Evolutionary conservation across 2,113 vertebrate species (phyloP).

Genomic region (Mobula hypostoma): DNA sequence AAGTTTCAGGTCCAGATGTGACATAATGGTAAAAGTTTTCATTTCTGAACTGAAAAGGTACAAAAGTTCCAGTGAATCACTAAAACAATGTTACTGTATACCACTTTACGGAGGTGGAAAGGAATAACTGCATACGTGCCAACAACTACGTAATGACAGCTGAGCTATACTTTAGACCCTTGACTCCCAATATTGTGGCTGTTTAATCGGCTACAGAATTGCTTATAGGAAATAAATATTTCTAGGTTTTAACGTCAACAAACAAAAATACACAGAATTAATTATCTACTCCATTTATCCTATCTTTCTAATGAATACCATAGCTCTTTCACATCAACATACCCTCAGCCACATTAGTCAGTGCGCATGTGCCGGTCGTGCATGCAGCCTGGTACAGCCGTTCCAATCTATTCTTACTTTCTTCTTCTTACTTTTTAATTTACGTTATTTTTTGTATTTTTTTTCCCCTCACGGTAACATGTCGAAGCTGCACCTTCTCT

Average conservation of each 20-base stretch:
- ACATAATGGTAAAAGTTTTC: neutral
- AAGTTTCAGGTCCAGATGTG: too few relatives aligned
- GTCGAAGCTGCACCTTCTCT: too few relatives aligned
- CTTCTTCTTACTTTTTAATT: too few relatives aligned
- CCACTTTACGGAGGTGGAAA: neutral
- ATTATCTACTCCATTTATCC: neutral
- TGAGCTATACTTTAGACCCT: neutral
- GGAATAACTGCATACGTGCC: neutral
- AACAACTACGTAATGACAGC: neutral
- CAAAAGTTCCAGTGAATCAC: neutral
- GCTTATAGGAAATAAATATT: neutral
- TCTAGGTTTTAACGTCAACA: neutral
- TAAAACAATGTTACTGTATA: neutral
- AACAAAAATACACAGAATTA: conserved; percentile 36
- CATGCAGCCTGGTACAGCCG: too few relatives aligned
- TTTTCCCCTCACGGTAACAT: too few relatives aligned
- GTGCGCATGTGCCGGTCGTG: too few relatives aligned
- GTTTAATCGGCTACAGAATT: neutral
- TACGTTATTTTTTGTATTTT: too few relatives aligned
- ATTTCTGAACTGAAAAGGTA: neutral
- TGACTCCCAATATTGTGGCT: neutral
- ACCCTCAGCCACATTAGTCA: conserved; percentile 36
- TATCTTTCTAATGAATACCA: conserved; percentile 35
- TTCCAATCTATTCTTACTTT: too few relatives aligned
- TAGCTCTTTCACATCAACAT: conserved; percentile 40